A percentile compares a stretch with the other conserved stretches of the same genome.
These are phyloP conservation scores for Hydrotaea diabolus DNA, from an alignment of 2,888 invertebrate genomes.

Conservation along the genomic window DNA sequence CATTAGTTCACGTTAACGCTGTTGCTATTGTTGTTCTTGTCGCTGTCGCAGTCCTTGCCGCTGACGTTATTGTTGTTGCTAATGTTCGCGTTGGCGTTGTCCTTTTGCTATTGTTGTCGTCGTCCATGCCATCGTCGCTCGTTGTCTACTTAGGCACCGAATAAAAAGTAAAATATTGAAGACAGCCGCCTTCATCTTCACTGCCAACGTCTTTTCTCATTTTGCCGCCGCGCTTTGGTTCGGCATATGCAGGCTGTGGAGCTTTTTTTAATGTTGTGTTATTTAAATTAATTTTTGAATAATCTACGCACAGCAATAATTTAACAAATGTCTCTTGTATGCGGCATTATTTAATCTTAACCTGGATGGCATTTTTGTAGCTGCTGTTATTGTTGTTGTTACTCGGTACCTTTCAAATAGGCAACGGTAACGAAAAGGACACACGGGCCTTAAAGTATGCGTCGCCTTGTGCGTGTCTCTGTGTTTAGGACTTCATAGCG, in stretches of 20 bases:
- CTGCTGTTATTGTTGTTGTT: background rate
- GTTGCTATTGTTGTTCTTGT: background rate
- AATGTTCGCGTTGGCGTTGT: background rate
- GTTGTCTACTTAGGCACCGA: conserved; percentile 17
- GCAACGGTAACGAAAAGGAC: background rate
- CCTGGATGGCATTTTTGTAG: conserved; percentile 37
- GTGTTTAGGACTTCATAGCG: background rate
- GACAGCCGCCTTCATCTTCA: background rate
- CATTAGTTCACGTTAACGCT: conserved; percentile 3
- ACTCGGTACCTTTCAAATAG: background rate
- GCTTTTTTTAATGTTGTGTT: conserved; percentile 48
- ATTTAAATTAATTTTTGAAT: conserved; percentile 60
- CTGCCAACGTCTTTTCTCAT: background rate
- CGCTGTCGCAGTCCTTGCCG: background rate
- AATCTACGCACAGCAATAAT: conserved; percentile 53
- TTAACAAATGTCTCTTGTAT: conserved; percentile 52
- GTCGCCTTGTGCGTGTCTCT: conserved; percentile 29
- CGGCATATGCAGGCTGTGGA: background rate
- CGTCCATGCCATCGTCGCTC: background rate
- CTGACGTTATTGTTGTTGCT: background rate
- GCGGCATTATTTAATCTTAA: conserved; percentile 44
- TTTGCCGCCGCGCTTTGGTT: background rate
- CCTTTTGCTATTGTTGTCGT: conserved; percentile 15
- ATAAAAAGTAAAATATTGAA: conserved; percentile 32
- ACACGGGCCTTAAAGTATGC: conserved; percentile 25